A percentile compares a stretch with the other conserved stretches of the same genome.
Conservation (phyloP, 2,113 vertebrate species). For the Nicator chloris region DNA sequence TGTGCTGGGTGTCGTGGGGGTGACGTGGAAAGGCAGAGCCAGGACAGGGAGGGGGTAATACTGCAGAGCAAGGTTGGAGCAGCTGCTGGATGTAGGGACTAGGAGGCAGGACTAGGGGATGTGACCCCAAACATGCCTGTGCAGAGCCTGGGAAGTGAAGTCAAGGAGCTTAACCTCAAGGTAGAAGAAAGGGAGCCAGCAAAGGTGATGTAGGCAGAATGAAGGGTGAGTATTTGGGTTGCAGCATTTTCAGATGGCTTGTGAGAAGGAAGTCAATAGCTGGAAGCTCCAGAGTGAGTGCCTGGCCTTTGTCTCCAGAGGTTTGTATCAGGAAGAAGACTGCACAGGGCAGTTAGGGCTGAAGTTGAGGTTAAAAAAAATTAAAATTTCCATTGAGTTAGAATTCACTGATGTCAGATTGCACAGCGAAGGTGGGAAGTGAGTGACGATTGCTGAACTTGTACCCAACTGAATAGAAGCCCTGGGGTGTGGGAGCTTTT, state of each 20-base stretch:
- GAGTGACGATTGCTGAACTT: not conserved
- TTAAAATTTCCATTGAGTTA: not conserved
- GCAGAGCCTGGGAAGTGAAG: not conserved
- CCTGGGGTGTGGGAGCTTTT: not conserved
- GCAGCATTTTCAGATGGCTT: not conserved
- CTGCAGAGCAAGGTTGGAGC: not conserved
- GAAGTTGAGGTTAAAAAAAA: not conserved
- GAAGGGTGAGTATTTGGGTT: not conserved
- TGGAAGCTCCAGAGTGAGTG: not conserved
- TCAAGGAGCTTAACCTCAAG: not conserved
- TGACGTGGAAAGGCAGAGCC: not conserved
- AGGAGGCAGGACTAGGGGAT: not conserved
- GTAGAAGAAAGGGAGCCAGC: not conserved
- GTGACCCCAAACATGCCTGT: fast-evolving
- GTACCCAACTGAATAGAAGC: not conserved
- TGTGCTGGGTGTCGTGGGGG: not conserved
- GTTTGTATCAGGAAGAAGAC: not conserved
- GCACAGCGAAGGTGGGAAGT: not conserved
- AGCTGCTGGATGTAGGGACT: fast-evolving
- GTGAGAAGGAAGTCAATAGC: not conserved
- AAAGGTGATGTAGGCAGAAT: fast-evolving
- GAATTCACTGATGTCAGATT: not conserved
- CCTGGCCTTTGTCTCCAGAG: not conserved
- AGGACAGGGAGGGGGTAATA: not conserved
- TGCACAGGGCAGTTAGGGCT: not conserved